Evolutionary conservation across 35 echinoderm and acorn worm species (phyloP), one percentile per base, ranked within the genome.

Genomic region (Diadema setosum): DNA sequence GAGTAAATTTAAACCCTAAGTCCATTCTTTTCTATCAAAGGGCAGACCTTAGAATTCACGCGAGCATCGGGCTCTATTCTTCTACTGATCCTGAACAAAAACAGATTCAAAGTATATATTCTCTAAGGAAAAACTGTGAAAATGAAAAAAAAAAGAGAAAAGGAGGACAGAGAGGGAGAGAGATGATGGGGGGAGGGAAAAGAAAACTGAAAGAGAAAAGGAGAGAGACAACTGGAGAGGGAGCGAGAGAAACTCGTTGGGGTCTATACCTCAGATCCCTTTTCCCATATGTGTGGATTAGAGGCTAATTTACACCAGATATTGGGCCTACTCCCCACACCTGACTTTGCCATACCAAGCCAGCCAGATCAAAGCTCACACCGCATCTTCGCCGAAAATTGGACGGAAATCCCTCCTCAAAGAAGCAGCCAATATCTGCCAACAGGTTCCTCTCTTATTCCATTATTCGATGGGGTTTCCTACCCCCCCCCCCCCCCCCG

Each of bases 281-380:
- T 32, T 26, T 78, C 73, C 73, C 73, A 78, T 78, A 36, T 78
- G 73, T 78, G 40, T 1, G 73, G 73, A 78, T 78, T 78, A 78
- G 35, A 41, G 33, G 21, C 40, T 78, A 78, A 78, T 78, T 78
- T 78, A 78, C 73, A 78, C 73, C 73, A 78, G 73, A 78, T 41
- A 78, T 21, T 7, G 35, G 39, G 4, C 40, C 37, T 7, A 26
- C 25, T 42, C 12, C 5, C 14, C 73, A 44, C 73, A 78, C 73
- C 73, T 78, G 73, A 78, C 73, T 78, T 16, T 39, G 73, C 40
- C 30, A 78, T 78, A 18, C 73, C 73, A 5, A 36, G 40, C 2
- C 33, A 42, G n/a, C 20, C 73, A 67, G 63, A 67, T 67, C 63
- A 67, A 67, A 67, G 63, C 8, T 14, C 30, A 15, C 21, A 15